Conservation (phyloP, 1,140 invertebrate genomes). For the Drosophila saltans region DNA sequence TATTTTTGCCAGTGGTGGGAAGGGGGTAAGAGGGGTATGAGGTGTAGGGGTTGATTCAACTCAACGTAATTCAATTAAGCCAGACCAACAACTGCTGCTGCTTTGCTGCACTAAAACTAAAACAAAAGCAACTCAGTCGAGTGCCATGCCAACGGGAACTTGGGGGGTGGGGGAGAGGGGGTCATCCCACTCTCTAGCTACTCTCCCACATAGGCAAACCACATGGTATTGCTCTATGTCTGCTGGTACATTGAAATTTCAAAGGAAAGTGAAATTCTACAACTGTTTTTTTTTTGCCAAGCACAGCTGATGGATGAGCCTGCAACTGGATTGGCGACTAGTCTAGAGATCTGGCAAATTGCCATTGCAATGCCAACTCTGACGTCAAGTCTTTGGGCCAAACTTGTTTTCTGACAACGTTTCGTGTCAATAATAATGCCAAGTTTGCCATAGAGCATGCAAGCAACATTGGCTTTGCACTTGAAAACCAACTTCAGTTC, state of each 20-base stretch:
- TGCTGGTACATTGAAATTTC: slow-evolving; percentile 65
- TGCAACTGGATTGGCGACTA: slow-evolving; percentile 25
- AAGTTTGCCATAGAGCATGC: slow-evolving; percentile 37
- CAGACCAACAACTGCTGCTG: slow-evolving; percentile 11
- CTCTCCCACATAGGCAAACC: slow-evolving; percentile 18
- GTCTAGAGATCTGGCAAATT: slow-evolving; percentile 33
- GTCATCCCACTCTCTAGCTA: not conserved
- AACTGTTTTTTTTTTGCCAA: slow-evolving; percentile 61
- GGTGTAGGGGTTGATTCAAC: not conserved
- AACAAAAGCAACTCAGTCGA: slow-evolving; percentile 62
- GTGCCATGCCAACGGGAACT: slow-evolving; percentile 14
- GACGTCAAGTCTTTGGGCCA: slow-evolving; percentile 20
- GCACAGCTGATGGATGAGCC: slow-evolving; percentile 59
- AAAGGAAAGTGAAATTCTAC: slow-evolving; percentile 81
- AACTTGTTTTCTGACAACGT: slow-evolving; percentile 44
- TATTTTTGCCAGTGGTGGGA: slow-evolving; percentile 23
- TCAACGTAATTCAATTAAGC: slow-evolving; percentile 77
- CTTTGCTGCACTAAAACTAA: slow-evolving; percentile 43
- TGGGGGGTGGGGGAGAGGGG: slow-evolving; percentile 22
- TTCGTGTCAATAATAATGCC: slow-evolving; percentile 76
- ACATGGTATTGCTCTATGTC: slow-evolving; percentile 39
- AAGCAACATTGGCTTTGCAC: slow-evolving; percentile 70
- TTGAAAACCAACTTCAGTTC: slow-evolving; percentile 52
- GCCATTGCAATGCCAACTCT: slow-evolving; percentile 16
- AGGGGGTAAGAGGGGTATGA: not conserved